These are phyloP conservation scores for Bugulina stolonifera DNA, from an alignment of 2,888 invertebrate genomes.

Conservation along the genomic window DNA sequence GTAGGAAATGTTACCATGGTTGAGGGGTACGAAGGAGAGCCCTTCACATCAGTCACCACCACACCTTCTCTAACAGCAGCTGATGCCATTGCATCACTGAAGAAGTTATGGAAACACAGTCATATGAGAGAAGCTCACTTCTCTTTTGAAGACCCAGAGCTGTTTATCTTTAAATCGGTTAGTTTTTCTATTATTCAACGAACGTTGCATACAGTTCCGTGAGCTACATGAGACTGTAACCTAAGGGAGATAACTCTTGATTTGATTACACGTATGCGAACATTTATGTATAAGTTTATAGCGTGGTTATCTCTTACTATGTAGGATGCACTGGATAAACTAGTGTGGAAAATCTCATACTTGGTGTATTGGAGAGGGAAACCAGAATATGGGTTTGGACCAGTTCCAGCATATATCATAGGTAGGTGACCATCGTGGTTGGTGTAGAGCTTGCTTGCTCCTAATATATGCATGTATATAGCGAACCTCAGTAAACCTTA, in stretches of 20 bases:
- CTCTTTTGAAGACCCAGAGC: not conserved
- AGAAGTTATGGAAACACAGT: not conserved
- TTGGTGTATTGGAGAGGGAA: not conserved
- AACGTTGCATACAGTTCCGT: not conserved
- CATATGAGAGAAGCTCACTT: not conserved
- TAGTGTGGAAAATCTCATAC: not conserved
- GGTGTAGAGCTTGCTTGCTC: no score
- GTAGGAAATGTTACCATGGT: not conserved
- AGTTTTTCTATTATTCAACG: not conserved
- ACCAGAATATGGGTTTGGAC: not conserved
- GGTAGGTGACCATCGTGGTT: no score
- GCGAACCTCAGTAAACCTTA: no score
- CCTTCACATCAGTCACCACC: not conserved
- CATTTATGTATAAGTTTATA: not conserved
- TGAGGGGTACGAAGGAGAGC: not conserved
- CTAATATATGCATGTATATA: no score
- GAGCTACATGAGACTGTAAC: not conserved
- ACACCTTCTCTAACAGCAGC: not conserved
- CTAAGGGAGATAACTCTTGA: not conserved
- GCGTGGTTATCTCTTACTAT: not conserved
- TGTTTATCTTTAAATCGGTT: not conserved
- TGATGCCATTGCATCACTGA: not conserved
- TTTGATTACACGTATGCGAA: not conserved
- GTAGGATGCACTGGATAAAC: not conserved
- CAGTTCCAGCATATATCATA: conserved; percentile 5